Base-by-base conservation (phyloP, 2,797 vertebrate genomes). In the Cuculus canorus region DNA sequence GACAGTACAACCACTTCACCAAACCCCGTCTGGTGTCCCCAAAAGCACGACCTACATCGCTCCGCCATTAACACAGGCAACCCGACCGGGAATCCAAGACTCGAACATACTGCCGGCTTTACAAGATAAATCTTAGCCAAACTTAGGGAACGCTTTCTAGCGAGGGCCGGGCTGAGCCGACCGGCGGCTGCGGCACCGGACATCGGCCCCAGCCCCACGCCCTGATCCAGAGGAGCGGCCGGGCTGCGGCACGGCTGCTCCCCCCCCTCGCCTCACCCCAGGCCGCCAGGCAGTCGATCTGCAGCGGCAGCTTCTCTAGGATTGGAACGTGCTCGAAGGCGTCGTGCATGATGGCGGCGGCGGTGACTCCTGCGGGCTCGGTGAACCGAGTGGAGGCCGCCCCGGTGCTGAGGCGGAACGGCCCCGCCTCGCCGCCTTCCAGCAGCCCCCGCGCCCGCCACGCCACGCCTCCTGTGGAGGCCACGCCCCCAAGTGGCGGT, bases 241-340 rank as follows among this genome's bases (percentile, higher is more conserved):
- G 18, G 25, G 23, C 39, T 39, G 28, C 43, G 30, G 15, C 52
- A n/a, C n/a, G n/a, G 10, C 17, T 30, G 11, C 65, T 22, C 28
- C 11, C 60, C 35, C 47, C 63, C 17, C 14, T 30, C 23, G 47
- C 97, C 98, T 99, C 94, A 99, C 99, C 99, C 99, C 99, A 99
- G 84, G 99, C 99, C 71, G 99, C 99, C 82, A 99, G 96, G 65
- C 99, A 99, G 98, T 99, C 99, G 56, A 99, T 99, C 97, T 99
- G 99, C 68, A 99, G 98, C 75, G 99, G 99, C 83, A 99, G 98
- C 94, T 99, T 99, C 95, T 99, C 99, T 98, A 99, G 82, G 92
- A 99, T 99, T 56, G 99, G 98, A 61, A 99, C 98, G 13, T 99
- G 97, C 93, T 99, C 99, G 77, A 99, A 99, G 4, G 99, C 99